Evolutionary conservation across 1,140 invertebrate species (phyloP).

Genomic region (Pteromalus puparum): DNA sequence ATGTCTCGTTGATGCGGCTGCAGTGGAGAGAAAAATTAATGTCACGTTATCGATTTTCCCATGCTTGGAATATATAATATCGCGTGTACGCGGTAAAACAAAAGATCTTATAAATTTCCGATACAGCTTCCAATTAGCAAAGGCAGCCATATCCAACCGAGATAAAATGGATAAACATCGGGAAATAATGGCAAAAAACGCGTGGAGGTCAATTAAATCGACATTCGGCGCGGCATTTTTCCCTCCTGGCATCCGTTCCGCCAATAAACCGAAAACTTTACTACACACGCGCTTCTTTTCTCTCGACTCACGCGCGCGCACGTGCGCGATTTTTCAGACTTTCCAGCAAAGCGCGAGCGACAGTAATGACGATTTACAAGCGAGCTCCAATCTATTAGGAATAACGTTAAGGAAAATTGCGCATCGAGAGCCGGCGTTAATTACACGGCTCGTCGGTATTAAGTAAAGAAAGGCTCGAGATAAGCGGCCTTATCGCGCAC

Average conservation of each 20-base stretch:
- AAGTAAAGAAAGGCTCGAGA: conserved; percentile 40
- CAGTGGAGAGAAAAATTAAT: too few species aligned
- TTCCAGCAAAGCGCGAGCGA: conserved; percentile 14
- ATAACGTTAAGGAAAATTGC: conserved; percentile 15
- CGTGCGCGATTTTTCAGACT: conserved; percentile 7
- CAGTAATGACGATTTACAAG: conserved; percentile 44
- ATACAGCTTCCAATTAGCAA: background rate
- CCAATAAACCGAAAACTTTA: conserved; percentile 43
- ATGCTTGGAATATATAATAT: background rate
- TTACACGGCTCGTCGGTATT: conserved; percentile 30
- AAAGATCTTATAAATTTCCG: background rate
- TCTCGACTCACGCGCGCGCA: background rate
- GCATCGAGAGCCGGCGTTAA: conserved; percentile 28
- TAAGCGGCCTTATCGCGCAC: conserved; percentile 12
- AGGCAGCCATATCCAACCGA: background rate
- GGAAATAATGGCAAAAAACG: background rate
- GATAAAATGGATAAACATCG: background rate
- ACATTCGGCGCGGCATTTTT: conserved; percentile 23
- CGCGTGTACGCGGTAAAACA: background rate
- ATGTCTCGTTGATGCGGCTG: too few species aligned
- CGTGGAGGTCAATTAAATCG: conserved; percentile 29
- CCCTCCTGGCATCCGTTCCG: background rate
- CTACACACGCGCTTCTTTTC: background rate
- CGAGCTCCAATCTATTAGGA: conserved; percentile 36
- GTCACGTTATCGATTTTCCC: too few species aligned